A percentile compares a stretch with the other conserved stretches of the same genome.
Evolutionary conservation across 2,113 vertebrate genomes (phyloP).

Genomic region (Odocoileus hemionus): DNA sequence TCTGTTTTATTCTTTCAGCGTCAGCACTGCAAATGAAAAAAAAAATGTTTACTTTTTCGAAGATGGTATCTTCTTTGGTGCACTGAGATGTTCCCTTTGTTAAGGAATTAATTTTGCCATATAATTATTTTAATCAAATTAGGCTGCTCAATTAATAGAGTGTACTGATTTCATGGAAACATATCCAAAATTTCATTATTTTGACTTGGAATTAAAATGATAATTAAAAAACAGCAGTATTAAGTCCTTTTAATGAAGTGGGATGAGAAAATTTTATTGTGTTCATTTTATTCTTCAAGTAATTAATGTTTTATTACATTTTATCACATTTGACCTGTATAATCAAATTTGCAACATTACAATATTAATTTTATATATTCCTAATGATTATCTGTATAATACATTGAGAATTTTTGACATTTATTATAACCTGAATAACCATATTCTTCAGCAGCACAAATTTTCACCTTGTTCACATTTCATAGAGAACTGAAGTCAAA

Average conservation of each 20-base stretch:
- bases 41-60: neutral
- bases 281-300: neutral
- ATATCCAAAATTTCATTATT: neutral
- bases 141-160: neutral
- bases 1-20: neutral
- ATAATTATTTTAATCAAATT: slow-evolving; percentile 3
- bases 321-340: neutral
- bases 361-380: neutral
- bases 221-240: neutral
- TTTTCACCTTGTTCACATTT: slow-evolving; percentile 22
- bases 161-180: neutral
- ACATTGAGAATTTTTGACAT: neutral
- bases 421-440: neutral
- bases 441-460: neutral
- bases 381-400: neutral
- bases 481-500: neutral
- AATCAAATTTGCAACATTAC: neutral
- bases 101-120: neutral
- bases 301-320: neutral
- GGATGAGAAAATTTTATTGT: neutral
- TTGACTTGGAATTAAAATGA: slow-evolving; percentile 12
- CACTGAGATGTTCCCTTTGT: neutral
- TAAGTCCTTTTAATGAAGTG: neutral
- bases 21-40: neutral
- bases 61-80: neutral